Conservation (phyloP, 2,888 invertebrate genomes). For the Cyclophora albipunctata region DNA sequence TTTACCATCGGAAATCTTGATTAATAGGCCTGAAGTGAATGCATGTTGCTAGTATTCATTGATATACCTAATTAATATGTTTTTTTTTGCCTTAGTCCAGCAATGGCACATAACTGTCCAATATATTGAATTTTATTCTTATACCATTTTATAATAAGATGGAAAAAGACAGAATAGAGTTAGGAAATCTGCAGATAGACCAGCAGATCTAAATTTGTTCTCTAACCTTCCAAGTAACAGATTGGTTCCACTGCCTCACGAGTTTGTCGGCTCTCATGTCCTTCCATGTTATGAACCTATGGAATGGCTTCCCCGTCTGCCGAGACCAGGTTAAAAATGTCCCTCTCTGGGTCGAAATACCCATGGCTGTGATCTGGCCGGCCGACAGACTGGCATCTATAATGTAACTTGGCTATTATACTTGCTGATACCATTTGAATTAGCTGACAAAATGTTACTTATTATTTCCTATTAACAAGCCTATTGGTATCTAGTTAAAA, state of each 20-base stretch:
- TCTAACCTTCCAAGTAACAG: conserved; percentile 79
- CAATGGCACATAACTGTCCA: too few species aligned
- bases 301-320: conserved; percentile 82
- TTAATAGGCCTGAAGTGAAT: too few species aligned
- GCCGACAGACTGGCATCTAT: conserved; percentile 83
- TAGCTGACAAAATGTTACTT: not conserved
- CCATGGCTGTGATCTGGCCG: conserved; percentile 83
- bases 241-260: conserved; percentile 85
- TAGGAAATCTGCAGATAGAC: too few species aligned
- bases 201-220: not conserved
- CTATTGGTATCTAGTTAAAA: too few species aligned
- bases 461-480: too few species aligned
- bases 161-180: too few species aligned
- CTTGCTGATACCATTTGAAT: not conserved
- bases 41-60: too few species aligned
- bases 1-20: too few species aligned
- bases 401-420: conserved; percentile 1
- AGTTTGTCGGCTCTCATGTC: conserved; percentile 84
- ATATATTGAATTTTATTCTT: too few species aligned
- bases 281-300: conserved; percentile 94
- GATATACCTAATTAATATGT: too few species aligned
- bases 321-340: conserved; percentile 91
- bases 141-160: too few species aligned
- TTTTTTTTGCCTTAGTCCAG: too few species aligned
- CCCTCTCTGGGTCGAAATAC: conserved; percentile 87